phyloP scores from a whole-genome alignment of 2,797 vertebrate species.

The Crossoptilon crossoptilon region DNA sequence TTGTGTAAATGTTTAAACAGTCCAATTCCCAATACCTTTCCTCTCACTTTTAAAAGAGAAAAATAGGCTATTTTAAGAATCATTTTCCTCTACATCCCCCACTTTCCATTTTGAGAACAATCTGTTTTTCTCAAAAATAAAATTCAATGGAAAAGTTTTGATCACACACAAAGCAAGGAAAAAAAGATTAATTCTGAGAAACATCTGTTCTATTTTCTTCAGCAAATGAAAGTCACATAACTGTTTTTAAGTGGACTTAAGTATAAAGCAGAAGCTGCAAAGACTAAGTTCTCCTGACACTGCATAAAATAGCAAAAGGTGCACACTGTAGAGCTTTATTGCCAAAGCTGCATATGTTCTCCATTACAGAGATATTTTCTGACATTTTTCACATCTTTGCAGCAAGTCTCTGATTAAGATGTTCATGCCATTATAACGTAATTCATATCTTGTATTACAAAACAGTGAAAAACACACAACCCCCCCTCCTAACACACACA shows the following conservation, averaged over 20 bases:
- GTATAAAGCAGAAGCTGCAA: not conserved
- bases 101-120: not conserved
- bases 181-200: not conserved
- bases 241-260: not conserved
- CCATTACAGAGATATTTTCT: not conserved
- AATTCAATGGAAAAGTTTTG: not conserved
- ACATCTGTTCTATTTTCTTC: not conserved
- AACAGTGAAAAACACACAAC: not conserved
- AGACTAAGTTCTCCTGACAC: not conserved
- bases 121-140: not conserved
- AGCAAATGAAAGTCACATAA: not conserved
- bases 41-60: not conserved
- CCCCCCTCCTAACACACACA: not conserved
- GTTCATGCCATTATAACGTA: not conserved
- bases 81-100: rapidly evolving
- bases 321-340: not conserved
- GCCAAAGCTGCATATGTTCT: not conserved
- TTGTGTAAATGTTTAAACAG: not conserved
- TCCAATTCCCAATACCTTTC: not conserved
- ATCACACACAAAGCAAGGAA: rapidly evolving
- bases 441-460: not conserved
- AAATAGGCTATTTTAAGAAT: not conserved
- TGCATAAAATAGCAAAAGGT: not conserved
- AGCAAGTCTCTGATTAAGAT: not conserved
- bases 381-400: not conserved